These are phyloP conservation scores for Corvus cornix DNA, from an alignment of 2,113 vertebrate genomes.

Conservation along the genomic window DNA sequence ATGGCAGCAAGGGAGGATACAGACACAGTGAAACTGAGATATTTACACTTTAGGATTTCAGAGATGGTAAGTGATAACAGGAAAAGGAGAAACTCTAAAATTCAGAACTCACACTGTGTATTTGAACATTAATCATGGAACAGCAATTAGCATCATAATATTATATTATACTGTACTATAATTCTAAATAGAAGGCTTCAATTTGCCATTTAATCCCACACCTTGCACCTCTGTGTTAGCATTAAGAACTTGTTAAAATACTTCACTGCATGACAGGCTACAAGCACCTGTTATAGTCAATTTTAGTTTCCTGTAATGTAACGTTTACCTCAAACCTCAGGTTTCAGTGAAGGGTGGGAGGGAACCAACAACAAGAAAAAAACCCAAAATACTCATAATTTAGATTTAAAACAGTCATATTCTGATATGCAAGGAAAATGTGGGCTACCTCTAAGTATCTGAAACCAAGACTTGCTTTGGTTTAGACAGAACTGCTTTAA, in stretches of 20 bases:
- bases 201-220: not conserved
- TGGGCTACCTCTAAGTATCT: not conserved
- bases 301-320: not conserved
- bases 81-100: not conserved
- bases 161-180: not conserved
- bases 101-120: not conserved
- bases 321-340: not conserved
- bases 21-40: not conserved
- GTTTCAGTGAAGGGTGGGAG: not conserved
- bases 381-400: rapidly evolving
- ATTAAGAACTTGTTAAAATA: not conserved
- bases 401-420: not conserved
- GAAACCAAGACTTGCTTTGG: not conserved
- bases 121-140: not conserved
- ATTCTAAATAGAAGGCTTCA: not conserved
- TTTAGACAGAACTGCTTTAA: not conserved
- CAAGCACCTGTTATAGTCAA: not conserved
- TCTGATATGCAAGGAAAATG: not conserved
- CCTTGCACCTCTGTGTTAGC: not conserved
- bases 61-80: not conserved
- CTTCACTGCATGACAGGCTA: not conserved
- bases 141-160: not conserved
- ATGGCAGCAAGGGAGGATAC: not conserved
- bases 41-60: not conserved
- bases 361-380: not conserved